Conservation (phyloP, 2,888 invertebrate genomes). For the Erannis defoliaria region DNA sequence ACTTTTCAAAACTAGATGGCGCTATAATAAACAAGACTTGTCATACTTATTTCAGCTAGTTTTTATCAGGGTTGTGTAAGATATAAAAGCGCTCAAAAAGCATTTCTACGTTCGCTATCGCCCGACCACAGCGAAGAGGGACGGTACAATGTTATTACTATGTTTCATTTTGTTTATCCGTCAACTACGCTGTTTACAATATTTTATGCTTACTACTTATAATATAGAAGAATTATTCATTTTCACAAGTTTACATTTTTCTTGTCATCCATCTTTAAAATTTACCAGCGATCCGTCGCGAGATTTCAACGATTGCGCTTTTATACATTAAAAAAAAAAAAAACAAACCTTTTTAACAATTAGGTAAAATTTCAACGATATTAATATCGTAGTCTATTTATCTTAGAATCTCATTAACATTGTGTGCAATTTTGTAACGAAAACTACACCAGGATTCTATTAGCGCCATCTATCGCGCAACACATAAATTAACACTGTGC, state of each 20-base stretch:
- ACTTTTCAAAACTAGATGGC: constrained; percentile 12
- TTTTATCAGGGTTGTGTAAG: constrained; percentile 15
- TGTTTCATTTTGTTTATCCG: constrained; percentile 37
- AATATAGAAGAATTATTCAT: constrained; percentile 53
- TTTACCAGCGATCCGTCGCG: constrained; percentile 49
- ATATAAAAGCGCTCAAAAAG: constrained; percentile 30
- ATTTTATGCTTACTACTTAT: constrained; percentile 79
- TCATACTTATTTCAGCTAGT: background rate
- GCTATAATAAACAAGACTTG: background rate
- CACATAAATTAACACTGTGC: background rate
- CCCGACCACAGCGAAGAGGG: constrained; percentile 28
- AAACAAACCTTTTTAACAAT: too few relatives aligned
- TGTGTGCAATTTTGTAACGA: background rate
- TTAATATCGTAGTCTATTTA: too few relatives aligned
- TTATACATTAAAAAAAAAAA: too few relatives aligned
- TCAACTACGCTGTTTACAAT: constrained; percentile 58
- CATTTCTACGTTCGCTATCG: constrained; percentile 26
- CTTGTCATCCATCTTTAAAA: constrained; percentile 51
- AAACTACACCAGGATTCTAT: background rate
- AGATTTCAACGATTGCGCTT: constrained; percentile 35
- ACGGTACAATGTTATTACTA: constrained; percentile 35
- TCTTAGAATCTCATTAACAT: background rate
- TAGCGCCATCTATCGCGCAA: background rate
- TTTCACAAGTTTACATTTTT: constrained; percentile 53
- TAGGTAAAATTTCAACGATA: too few relatives aligned